phyloP scores from a whole-genome alignment of 2,113 vertebrate genomes.

The Tachysurus fulvidraco region DNA sequence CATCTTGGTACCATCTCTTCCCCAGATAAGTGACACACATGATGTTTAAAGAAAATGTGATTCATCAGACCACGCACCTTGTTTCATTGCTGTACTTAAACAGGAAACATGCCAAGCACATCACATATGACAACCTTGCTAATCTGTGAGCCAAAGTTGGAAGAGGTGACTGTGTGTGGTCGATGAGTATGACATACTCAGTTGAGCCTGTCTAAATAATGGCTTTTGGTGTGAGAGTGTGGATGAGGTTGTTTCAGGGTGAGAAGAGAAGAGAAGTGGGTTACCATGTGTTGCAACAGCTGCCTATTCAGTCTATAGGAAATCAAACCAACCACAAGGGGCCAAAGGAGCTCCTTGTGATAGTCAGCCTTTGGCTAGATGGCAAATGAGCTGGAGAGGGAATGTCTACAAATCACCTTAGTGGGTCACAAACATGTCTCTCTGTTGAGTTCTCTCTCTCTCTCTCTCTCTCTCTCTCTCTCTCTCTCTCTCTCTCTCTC shows the following conservation, averaged over 20 bases:
- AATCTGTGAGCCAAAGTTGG: no score
- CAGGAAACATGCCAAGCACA: no score
- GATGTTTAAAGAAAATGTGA: no score
- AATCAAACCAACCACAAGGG: constrained; percentile 32
- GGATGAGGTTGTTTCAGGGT: constrained; percentile 36
- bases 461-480: background rate
- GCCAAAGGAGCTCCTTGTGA: constrained; percentile 25
- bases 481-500: no score
- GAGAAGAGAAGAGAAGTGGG: constrained; percentile 40
- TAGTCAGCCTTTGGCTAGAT: background rate
- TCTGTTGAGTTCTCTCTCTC: background rate
- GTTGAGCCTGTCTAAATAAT: constrained; percentile 32
- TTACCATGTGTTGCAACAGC: constrained; percentile 54
- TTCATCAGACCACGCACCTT: no score
- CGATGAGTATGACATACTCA: constrained; percentile 8
- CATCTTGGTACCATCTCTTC: no score
- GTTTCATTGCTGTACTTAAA: no score
- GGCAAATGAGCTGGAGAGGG: constrained; percentile 15
- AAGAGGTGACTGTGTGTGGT: background rate
- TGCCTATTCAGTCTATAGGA: constrained; percentile 46
- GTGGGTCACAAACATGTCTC: background rate
- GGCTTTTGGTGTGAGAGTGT: constrained; percentile 21
- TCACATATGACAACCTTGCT: no score
- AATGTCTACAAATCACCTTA: constrained; percentile 17
- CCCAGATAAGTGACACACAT: no score